These are phyloP conservation scores for Uromys caudimaculatus DNA, from an alignment of 2,797 vertebrate species.

Conservation along the genomic window DNA sequence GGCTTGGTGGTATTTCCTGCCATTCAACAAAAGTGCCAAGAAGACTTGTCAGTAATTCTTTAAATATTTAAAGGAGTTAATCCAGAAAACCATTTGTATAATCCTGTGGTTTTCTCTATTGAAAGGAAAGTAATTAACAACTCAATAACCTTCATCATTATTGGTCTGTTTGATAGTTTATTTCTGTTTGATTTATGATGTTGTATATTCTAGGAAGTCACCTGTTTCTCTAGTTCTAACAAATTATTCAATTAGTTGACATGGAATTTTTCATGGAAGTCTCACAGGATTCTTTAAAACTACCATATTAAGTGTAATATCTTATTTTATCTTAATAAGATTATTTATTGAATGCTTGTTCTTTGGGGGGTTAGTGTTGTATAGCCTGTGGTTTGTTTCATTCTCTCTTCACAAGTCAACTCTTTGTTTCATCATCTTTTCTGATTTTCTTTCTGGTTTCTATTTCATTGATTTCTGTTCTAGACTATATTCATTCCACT, in stretches of 20 bases:
- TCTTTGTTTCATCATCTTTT: background rate
- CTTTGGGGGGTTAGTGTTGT: fast-evolving
- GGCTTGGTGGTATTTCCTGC: background rate
- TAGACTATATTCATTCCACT: background rate
- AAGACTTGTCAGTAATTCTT: background rate
- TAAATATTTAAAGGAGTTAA: background rate
- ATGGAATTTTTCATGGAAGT: background rate
- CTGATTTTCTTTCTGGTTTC: background rate
- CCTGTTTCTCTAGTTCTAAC: background rate
- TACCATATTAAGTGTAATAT: background rate
- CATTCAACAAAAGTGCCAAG: background rate
- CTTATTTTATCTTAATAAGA: background rate
- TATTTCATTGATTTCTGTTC: background rate
- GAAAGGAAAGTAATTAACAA: background rate
- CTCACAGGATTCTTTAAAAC: background rate
- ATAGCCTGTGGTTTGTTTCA: background rate
- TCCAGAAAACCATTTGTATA: background rate
- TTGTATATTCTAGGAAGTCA: background rate
- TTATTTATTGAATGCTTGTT: background rate
- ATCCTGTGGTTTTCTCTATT: background rate
- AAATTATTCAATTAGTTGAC: background rate
- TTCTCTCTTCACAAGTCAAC: background rate
- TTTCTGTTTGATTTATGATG: background rate
- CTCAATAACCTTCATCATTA: background rate
- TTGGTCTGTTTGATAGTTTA: background rate